phyloP scores from a whole-genome alignment of 2,113 vertebrate species.

The Anguilla japonica region DNA sequence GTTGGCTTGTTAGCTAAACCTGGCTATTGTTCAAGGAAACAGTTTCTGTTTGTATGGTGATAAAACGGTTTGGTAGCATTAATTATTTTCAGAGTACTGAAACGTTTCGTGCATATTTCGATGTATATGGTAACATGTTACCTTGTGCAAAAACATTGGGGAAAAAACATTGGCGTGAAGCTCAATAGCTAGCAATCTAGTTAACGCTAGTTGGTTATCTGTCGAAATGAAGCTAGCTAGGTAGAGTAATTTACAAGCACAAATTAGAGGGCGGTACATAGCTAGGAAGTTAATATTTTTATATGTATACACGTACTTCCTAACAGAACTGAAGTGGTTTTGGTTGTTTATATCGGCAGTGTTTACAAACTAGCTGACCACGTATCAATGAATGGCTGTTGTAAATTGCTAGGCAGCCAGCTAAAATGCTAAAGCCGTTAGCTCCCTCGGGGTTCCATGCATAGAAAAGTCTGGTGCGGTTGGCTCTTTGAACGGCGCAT shows the following conservation, averaged over 20 bases:
- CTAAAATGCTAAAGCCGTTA: background rate
- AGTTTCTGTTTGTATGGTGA: background rate
- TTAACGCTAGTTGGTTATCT: too few species aligned
- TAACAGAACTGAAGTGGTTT: background rate
- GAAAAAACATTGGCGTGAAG: too few species aligned
- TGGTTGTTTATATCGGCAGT: background rate
- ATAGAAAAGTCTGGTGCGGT: background rate
- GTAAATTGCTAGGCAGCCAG: background rate
- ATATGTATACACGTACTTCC: too few species aligned
- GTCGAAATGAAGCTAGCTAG: background rate
- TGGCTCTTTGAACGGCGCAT: background rate
- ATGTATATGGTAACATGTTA: background rate
- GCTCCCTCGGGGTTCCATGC: background rate
- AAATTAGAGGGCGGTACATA: background rate
- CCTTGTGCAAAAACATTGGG: background rate
- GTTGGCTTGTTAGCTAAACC: background rate
- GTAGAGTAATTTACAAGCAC: too few species aligned
- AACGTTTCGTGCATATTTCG: background rate
- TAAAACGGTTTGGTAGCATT: background rate
- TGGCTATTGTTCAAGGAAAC: background rate
- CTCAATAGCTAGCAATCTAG: too few species aligned
- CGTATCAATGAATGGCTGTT: background rate
- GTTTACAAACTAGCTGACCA: background rate
- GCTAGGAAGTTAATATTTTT: too few species aligned
- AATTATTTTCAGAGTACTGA: background rate